Percentiles rank a stretch among this genome's conserved stretches.
Conservation (phyloP, 2,888 invertebrate species). For the Himalopsyche japonica region DNA sequence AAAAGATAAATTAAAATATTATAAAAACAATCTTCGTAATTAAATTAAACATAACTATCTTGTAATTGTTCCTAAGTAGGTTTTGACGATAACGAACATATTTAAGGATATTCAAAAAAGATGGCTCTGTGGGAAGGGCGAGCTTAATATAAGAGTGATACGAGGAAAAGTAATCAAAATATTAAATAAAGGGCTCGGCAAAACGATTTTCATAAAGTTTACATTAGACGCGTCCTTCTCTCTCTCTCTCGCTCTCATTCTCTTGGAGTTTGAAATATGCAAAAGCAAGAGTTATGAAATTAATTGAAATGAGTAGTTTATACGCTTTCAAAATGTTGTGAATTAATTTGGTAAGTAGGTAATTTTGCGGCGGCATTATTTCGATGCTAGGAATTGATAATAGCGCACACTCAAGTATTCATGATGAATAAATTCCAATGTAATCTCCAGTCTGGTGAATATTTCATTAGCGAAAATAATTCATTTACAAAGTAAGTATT, state of each 20-base stretch:
- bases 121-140: not conserved
- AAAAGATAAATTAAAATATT: no score
- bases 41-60: not conserved
- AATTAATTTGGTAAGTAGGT: not conserved
- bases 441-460: not conserved
- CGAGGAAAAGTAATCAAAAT: not conserved
- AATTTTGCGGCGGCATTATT: not conserved
- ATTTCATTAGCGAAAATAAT: not conserved
- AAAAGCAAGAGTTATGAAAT: not conserved
- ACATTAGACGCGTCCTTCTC: not conserved
- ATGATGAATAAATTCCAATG: not conserved
- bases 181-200: not conserved
- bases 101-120: not conserved
- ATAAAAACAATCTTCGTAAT: not conserved
- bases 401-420: not conserved
- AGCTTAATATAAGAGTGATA: not conserved
- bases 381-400: not conserved
- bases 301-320: not conserved
- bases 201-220: not conserved
- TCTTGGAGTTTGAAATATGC: not conserved
- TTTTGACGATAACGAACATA: not conserved
- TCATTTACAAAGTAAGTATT: not conserved
- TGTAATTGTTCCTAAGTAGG: not conserved
- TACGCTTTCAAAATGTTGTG: not conserved
- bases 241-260: not conserved